Evolutionary conservation across 2,797 vertebrate genomes (phyloP).

Genomic region (Caiman crocodilus): DNA sequence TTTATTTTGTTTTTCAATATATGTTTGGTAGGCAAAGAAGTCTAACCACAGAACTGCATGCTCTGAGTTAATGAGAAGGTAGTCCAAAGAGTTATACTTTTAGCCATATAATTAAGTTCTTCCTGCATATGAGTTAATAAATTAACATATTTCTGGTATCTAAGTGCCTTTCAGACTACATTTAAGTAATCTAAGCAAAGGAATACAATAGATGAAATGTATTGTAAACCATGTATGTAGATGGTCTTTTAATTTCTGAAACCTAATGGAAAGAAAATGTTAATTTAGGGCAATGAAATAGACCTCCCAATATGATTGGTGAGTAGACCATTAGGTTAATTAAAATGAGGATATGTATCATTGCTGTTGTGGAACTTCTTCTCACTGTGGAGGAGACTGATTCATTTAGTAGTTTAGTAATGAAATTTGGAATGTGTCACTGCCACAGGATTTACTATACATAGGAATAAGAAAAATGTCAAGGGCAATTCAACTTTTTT

Average conservation of each 20-base stretch:
- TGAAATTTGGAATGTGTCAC: slow-evolving; percentile 62
- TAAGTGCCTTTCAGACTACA: slow-evolving; percentile 50
- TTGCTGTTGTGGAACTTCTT: slow-evolving; percentile 37
- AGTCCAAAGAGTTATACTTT: slow-evolving; percentile 42
- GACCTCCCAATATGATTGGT: slow-evolving; percentile 49
- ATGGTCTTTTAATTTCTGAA: slow-evolving; percentile 62
- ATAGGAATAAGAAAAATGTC: slow-evolving; percentile 36
- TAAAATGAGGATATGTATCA: slow-evolving; percentile 58
- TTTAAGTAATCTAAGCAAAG: slow-evolving; percentile 61
- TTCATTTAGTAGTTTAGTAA: slow-evolving; percentile 68
- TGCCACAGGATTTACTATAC: slow-evolving; percentile 48
- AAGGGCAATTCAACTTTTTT: slow-evolving; percentile 48
- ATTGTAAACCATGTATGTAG: slow-evolving; percentile 52
- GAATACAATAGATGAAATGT: slow-evolving; percentile 32
- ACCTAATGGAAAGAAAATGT: slow-evolving; percentile 71
- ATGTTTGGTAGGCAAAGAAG: slow-evolving; percentile 13
- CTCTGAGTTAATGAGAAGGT: slow-evolving; percentile 20
- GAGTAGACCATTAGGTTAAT: slow-evolving; percentile 76
- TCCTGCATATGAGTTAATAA: slow-evolving; percentile 26
- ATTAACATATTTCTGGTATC: background rate
- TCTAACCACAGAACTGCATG: slow-evolving; percentile 27
- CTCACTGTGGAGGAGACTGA: slow-evolving; percentile 45
- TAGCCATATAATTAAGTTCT: slow-evolving; percentile 23
- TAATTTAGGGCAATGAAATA: slow-evolving; percentile 72
- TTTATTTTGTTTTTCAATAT: too few species aligned